Evolutionary conservation across 2,797 vertebrate species (phyloP), one percentile per base, ranked within the genome.

Genomic region (Nothura maculosa): DNA sequence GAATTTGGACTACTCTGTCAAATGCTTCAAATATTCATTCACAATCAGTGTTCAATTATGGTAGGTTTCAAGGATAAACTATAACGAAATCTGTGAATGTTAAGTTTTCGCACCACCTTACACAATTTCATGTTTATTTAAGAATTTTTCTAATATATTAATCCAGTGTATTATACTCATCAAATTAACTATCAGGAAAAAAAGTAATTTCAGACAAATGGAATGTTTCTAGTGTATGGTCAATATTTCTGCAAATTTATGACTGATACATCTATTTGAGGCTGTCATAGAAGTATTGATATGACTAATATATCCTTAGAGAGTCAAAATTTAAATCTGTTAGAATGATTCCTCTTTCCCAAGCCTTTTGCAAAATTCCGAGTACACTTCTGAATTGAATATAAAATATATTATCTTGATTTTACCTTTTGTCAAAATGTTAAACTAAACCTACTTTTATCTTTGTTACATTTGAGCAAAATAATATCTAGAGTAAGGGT

Each of bases 191-290:
- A 47, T 22, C 50, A 64, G 85, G 27, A 92, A 93, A 10, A 4
- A 76, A 15, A 92, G 7, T 36, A 2, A 79, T 68, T 96, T 94
- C 40, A 84, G 78, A 48, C 36, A 92, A 92, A 89, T 78, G 10
- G 43, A 95, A 86, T 2, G 68, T 82, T 94, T 92, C 63, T 14
- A 83, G 63, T 40, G 9, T 34, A 69, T 2, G 3, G 72, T 93
- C 92, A 96, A 94, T 32, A 66, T 94, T 97, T 97, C 77, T 95
- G 73, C 55, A 94, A 97, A 93, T 97, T 93, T 96, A 92, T 81
- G 93, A 61, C 58, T 74, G 94, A 90, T 50, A 75, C 28, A 60
- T 94, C 95, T 96, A 91, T 95, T 95, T 84, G 75, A 94, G 77
- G 42, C 72, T 82, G 20, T 89, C 91, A 90, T 67, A 67, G 67